Conservation (phyloP, 2,797 vertebrate genomes). For the Setipinna tenuifilis region DNA sequence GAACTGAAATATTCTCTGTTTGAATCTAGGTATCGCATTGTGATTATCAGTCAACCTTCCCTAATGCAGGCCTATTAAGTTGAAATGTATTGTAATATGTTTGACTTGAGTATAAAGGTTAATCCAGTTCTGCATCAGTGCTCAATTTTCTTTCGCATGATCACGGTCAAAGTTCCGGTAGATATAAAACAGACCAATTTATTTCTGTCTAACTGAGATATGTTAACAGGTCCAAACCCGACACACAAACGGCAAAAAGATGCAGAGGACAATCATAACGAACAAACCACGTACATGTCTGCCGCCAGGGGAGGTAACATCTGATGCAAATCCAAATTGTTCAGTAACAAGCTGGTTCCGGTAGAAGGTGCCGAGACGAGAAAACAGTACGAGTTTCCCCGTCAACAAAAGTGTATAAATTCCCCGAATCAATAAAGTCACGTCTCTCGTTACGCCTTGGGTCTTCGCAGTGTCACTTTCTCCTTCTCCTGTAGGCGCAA, state of each 20-base stretch:
- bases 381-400: constrained; percentile 18
- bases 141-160: background rate
- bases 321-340: constrained; percentile 44
- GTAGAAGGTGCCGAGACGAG: constrained; percentile 35
- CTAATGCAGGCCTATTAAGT: background rate
- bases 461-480: constrained; percentile 48
- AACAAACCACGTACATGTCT: constrained; percentile 61
- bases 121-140: constrained; percentile 3
- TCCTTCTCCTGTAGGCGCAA: constrained; percentile 38
- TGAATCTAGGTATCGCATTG: background rate
- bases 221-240: background rate
- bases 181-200: background rate
- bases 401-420: background rate
- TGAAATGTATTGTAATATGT: background rate
- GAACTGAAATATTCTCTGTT: background rate
- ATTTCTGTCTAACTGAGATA: background rate
- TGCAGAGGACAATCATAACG: background rate
- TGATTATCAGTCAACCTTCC: background rate
- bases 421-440: background rate
- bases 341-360: constrained; percentile 11
- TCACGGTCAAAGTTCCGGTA: background rate
- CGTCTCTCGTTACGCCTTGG: constrained; percentile 17
- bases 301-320: constrained; percentile 44
- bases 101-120: background rate
- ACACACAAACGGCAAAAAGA: background rate